Conservation (phyloP, 2,888 invertebrate genomes). For the Eilema griseolum region DNA sequence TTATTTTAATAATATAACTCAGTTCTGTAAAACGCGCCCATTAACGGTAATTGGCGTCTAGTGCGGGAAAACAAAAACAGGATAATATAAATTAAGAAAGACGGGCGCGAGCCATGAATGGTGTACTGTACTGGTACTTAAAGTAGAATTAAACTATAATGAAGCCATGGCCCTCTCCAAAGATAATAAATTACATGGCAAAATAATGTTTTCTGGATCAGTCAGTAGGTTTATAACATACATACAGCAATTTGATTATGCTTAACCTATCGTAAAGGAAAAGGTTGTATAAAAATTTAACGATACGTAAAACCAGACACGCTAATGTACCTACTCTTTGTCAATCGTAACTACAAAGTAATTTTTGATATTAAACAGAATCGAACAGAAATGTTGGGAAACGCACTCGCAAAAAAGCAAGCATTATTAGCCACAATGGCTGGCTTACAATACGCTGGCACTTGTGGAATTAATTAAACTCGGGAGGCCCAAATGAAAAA, state of each 20-base stretch:
- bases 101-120: background rate
- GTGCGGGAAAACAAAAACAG: too few relatives aligned
- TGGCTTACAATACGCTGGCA: constrained; percentile 50
- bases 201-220: too few relatives aligned
- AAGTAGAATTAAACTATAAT: background rate
- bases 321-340: background rate
- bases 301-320: background rate
- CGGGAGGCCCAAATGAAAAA: constrained; percentile 59
- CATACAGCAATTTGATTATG: background rate
- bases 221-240: too few relatives aligned
- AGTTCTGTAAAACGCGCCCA: too few relatives aligned
- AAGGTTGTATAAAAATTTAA: background rate
- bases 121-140: background rate
- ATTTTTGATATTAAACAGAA: constrained; percentile 9
- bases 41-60: too few relatives aligned
- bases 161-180: too few relatives aligned
- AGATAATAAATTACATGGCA: too few relatives aligned
- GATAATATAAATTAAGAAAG: background rate
- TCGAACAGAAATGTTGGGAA: background rate
- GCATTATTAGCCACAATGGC: constrained; percentile 51
- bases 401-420: constrained; percentile 28
- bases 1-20: too few relatives aligned
- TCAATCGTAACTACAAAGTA: background rate
- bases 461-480: constrained; percentile 68
- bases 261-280: background rate